Percentiles rank a stretch among this genome's conserved stretches.
Conservation (phyloP, 2,888 invertebrate species). For the Tricholauxania praeusta region DNA sequence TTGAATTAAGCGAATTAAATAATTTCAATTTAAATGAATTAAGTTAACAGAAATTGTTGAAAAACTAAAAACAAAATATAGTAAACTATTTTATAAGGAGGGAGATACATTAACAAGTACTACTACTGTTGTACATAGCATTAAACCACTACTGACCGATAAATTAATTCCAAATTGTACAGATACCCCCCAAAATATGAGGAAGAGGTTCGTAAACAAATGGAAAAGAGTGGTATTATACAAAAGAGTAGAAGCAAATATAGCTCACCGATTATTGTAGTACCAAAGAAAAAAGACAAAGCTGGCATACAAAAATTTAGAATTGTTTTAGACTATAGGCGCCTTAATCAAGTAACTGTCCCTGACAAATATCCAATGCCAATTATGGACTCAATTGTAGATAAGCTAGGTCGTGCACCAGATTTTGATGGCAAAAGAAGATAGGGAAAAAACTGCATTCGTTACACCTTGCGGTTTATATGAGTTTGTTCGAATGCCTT, state of each 20-base stretch:
- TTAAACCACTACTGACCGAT: slow-evolving; percentile 6
- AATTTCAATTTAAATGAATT: too few species aligned
- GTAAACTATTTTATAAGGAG: not conserved
- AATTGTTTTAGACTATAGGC: slow-evolving; percentile 26
- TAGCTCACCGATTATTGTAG: slow-evolving; percentile 24
- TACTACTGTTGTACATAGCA: not conserved
- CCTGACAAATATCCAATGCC: too few species aligned
- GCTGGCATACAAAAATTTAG: slow-evolving; percentile 24
- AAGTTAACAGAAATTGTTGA: too few species aligned
- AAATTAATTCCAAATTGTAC: slow-evolving; percentile 19
- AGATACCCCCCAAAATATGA: too few species aligned
- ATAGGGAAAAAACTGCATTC: too few species aligned
- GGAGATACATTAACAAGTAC: not conserved
- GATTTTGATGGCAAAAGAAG: too few species aligned
- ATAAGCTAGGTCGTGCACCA: too few species aligned
- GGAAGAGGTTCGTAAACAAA: slow-evolving; percentile 9
- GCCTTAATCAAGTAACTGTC: too few species aligned
- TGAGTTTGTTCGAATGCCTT: too few species aligned
- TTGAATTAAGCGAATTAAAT: too few species aligned
- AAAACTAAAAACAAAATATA: not conserved
- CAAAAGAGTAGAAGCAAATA: slow-evolving; percentile 26
- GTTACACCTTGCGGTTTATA: too few species aligned
- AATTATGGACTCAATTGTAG: too few species aligned
- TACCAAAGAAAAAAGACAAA: slow-evolving; percentile 28
- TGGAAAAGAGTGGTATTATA: slow-evolving; percentile 3